Conservation (phyloP, 2,113 vertebrate genomes). For the Notarius quadriscutis region DNA sequence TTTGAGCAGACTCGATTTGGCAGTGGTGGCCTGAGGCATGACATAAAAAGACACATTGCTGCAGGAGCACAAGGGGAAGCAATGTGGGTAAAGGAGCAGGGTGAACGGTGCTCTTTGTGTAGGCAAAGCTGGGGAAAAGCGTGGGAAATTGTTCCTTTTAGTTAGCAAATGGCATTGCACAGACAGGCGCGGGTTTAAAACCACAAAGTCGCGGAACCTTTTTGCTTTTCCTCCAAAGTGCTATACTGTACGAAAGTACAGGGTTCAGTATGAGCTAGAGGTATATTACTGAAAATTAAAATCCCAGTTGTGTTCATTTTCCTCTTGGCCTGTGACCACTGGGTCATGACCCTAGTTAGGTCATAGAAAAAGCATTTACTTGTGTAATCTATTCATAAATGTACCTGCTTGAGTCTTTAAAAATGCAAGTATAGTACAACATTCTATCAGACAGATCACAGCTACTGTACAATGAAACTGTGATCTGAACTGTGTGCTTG, state of each 20-base stretch:
- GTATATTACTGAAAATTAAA: conserved; percentile 49
- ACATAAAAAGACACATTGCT: conserved; percentile 54
- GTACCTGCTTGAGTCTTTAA: background rate
- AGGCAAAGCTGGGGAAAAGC: conserved; percentile 43
- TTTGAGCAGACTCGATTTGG: conserved; percentile 52
- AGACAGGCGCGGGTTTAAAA: conserved; percentile 56
- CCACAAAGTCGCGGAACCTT: conserved; percentile 51
- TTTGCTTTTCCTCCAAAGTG: conserved; percentile 52
- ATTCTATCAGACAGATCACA: conserved; percentile 3
- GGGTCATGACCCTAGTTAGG: background rate
- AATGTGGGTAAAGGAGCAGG: conserved; percentile 11
- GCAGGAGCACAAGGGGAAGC: conserved; percentile 37
- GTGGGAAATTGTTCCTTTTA: conserved; percentile 64
- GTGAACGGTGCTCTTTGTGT: conserved; percentile 37
- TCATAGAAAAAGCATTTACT: background rate
- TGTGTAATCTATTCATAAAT: background rate
- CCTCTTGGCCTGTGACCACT: background rate
- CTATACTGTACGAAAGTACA: conserved; percentile 21
- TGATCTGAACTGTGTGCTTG: background rate
- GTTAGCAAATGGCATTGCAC: conserved; percentile 54
- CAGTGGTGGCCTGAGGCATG: conserved; percentile 39
- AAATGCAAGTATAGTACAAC: conserved; percentile 1
- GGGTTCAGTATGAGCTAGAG: background rate
- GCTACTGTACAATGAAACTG: conserved; percentile 31
- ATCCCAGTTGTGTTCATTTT: conserved; percentile 57